Base-by-base conservation (phyloP, 2,113 vertebrate species). In the Paramormyrops kingsleyae region DNA sequence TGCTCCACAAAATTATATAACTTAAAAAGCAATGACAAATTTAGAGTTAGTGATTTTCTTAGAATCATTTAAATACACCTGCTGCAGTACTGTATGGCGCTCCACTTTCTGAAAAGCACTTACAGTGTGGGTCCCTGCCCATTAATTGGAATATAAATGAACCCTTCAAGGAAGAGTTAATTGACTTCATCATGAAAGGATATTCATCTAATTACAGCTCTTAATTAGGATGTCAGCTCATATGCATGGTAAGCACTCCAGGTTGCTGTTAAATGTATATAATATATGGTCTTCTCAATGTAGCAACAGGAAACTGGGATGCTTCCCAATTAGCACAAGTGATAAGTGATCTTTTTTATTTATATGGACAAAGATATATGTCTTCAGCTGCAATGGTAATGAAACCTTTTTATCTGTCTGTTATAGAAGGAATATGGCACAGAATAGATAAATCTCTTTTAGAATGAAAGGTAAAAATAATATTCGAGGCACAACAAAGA, bases 121-220 rank as follows among this genome's bases (percentile, higher is more conserved):
- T 84, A 89, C 87, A 88, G 39, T 66, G 24, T 66, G 24, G 83
- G 80, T 91, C 92, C 90, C 39, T 27, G 77, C 21, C 49, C 80
- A 66, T 83, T 88, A 49, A 83, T 88, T 88, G 90, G 85, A 86
- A 89, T 92, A 91, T 91, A 87, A 92, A 92, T 70, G 90, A 90
- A 92, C 92, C 90, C 87, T 92, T 93, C 93, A 90, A 86, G 91
- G 92, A 90, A 91, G 91, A 94, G 94, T 91, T 53, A 39, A 91
- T 91, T 87, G 87, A 88, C 92, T 94, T 92, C 91, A 93, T 91
- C 92, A 92, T 90, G 74, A 87, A 89, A 80, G 87, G 87, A 88
- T 42, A 91, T 91, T 84, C 31, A 90, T 88, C 77, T 89, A 89
- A 90, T 90, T 91, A 70, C 52, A 89, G 85, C 89, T 70, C 46